These are phyloP conservation scores for Sphaerodactylus townsendi DNA, from an alignment of 2,113 vertebrate genomes.

Conservation along the genomic window DNA sequence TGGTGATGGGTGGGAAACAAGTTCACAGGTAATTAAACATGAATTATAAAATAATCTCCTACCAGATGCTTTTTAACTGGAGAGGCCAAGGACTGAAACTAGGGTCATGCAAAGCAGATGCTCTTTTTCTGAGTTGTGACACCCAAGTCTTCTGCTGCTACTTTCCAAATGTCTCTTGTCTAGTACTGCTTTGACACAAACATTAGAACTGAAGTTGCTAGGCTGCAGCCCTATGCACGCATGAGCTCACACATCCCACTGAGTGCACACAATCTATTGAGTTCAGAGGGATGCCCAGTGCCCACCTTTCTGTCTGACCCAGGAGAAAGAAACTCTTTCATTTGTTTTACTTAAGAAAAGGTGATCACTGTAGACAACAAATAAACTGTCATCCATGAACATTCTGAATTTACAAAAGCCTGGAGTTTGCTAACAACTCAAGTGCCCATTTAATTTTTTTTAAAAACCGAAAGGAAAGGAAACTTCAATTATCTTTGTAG, in stretches of 20 bases:
- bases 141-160: neutral
- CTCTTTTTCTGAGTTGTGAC: too few species aligned
- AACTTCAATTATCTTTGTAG: slow-evolving; percentile 60
- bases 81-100: too few species aligned
- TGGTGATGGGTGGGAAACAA: too few species aligned
- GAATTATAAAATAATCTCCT: too few species aligned
- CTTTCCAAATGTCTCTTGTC: neutral
- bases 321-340: slow-evolving; percentile 36
- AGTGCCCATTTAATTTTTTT: slow-evolving; percentile 72
- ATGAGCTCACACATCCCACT: neutral
- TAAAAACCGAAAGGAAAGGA: slow-evolving; percentile 58
- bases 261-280: neutral
- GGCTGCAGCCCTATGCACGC: neutral
- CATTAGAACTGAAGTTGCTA: neutral
- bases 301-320: slow-evolving; percentile 13
- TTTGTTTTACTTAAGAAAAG: neutral
- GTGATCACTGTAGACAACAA: slow-evolving; percentile 16
- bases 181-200: neutral
- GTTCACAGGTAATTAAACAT: too few species aligned
- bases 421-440: slow-evolving; percentile 58
- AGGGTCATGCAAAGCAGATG: too few species aligned
- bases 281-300: neutral
- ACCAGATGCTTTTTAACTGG: neutral
- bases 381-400: slow-evolving; percentile 49
- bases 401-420: slow-evolving; percentile 57